Evolutionary conservation across 2,888 invertebrate genomes (phyloP).

Genomic region (Lacanobia oleracea): DNA sequence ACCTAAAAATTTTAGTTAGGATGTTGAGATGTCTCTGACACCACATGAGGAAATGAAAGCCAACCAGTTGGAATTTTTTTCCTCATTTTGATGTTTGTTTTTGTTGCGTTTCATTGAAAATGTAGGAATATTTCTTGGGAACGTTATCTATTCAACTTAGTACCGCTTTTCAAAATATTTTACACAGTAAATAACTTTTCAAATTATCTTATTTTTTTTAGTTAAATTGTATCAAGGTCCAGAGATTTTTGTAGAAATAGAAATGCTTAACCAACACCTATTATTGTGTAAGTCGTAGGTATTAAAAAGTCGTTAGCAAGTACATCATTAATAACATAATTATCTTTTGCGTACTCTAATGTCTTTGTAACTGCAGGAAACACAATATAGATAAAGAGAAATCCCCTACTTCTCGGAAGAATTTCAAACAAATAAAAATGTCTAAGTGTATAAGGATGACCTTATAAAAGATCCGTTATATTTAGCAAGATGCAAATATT

Average conservation of each 20-base stretch:
- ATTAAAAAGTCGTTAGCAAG: slow-evolving; percentile 28
- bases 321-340: slow-evolving; percentile 1
- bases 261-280: background rate
- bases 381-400: slow-evolving; percentile 16
- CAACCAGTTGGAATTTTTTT: background rate
- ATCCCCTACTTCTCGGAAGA: slow-evolving; percentile 12
- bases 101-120: background rate
- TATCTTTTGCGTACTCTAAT: slow-evolving; percentile 1
- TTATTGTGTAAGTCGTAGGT: background rate
- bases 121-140: background rate
- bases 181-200: background rate
- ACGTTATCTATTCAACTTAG: background rate
- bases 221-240: background rate
- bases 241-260: background rate
- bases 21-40: background rate
- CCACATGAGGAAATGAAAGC: background rate
- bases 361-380: slow-evolving; percentile 17
- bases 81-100: background rate
- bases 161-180: background rate
- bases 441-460: background rate
- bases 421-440: background rate
- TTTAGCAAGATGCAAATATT: background rate
- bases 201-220: background rate
- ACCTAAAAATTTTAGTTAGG: background rate
- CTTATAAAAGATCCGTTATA: background rate